These are phyloP conservation scores for Ctenosaura bakeri DNA, from an alignment of 2,797 vertebrate genomes.

Conservation along the genomic window DNA sequence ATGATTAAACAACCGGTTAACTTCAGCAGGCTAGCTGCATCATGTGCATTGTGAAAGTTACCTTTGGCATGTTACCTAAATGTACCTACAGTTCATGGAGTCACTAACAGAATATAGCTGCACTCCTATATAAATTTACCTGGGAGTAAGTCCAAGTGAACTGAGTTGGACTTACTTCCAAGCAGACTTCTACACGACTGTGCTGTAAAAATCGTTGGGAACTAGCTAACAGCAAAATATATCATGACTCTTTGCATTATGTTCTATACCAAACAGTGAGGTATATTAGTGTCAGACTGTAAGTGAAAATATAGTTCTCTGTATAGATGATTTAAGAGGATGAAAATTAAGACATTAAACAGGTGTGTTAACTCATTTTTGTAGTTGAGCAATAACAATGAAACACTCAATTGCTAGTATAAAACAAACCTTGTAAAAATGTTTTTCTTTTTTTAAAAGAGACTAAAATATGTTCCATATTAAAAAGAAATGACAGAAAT, in stretches of 20 bases:
- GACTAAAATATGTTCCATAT: constrained; percentile 41
- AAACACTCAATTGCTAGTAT: constrained; percentile 32
- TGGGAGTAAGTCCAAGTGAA: no score
- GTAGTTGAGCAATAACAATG: constrained; percentile 38
- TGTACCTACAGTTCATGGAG: not conserved
- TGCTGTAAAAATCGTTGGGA: not conserved
- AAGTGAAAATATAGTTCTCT: constrained; percentile 25
- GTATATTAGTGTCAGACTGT: not conserved
- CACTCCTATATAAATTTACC: not conserved
- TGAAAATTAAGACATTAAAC: constrained; percentile 47
- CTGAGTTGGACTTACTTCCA: not conserved
- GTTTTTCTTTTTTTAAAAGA: not conserved
- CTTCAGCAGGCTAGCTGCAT: no score
- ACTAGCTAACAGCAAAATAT: not conserved
- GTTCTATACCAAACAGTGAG: not conserved
- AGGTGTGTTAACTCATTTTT: constrained; percentile 12
- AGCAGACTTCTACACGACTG: not conserved
- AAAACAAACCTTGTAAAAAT: constrained; percentile 40
- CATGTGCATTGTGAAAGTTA: no score
- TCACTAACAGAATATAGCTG: not conserved
- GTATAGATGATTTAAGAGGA: constrained; percentile 33
- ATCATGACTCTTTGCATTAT: not conserved
- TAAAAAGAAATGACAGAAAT: constrained; percentile 17
- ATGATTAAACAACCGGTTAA: not conserved
- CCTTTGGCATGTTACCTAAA: not conserved